A percentile compares a stretch with the other conserved stretches of the same genome.
phyloP scores from a whole-genome alignment of 2,797 vertebrate species.

The Sebastes oblongus region DNA sequence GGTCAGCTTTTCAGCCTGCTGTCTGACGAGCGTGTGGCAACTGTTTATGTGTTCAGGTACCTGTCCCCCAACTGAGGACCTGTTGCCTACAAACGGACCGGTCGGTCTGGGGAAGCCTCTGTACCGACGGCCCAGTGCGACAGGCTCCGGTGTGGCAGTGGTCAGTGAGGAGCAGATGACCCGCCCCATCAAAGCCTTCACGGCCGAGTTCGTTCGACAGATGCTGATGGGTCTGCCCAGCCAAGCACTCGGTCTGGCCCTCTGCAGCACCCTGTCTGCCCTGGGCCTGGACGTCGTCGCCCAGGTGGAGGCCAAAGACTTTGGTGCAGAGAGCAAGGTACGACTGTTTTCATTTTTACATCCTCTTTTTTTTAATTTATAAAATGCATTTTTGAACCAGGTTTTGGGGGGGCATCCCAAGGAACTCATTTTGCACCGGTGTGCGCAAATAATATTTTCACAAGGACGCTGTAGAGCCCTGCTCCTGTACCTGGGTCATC shows the following conservation, averaged over 20 bases:
- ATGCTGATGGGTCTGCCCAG: constrained; percentile 96
- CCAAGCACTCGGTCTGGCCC: constrained; percentile 90
- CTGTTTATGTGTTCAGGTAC: constrained; percentile 60
- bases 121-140: constrained; percentile 84
- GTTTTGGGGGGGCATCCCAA: too few relatives aligned
- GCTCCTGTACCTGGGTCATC: too few relatives aligned
- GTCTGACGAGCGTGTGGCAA: neutral
- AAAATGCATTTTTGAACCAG: too few relatives aligned
- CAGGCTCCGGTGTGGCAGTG: constrained; percentile 79
- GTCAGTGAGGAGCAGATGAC: constrained; percentile 97
- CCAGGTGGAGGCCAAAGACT: constrained; percentile 97
- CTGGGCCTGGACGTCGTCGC: constrained; percentile 93
- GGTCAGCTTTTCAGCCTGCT: neutral
- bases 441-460: too few relatives aligned
- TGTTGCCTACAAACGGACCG: constrained; percentile 89
- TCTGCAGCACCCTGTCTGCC: constrained; percentile 95
- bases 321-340: constrained; percentile 93
- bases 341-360: neutral
- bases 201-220: constrained; percentile 95
- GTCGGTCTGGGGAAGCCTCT: constrained; percentile 89
- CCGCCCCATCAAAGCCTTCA: constrained; percentile 96
- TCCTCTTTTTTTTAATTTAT: neutral
- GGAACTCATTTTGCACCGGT: too few relatives aligned
- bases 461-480: too few relatives aligned
- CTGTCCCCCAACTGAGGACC: constrained; percentile 82